Evolutionary conservation across 2,888 invertebrate genomes (phyloP).

Genomic region (Brachycybe producta): DNA sequence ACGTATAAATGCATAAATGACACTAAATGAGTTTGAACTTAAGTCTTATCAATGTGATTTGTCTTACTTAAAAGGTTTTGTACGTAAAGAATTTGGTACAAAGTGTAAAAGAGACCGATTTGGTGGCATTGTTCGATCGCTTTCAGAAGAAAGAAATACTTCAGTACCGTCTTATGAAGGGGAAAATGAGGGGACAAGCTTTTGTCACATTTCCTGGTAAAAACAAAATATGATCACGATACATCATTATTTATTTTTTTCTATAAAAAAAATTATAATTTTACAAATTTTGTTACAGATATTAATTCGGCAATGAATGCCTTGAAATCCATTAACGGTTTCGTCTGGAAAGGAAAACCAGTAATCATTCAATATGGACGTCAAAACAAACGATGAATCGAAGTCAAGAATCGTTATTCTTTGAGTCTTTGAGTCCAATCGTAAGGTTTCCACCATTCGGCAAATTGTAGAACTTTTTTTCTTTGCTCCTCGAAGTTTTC

Average conservation of each 20-base stretch:
- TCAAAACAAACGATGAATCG: not conserved
- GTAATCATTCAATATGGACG: constrained; percentile 13
- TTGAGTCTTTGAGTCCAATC: constrained; percentile 20
- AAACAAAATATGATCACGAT: not conserved
- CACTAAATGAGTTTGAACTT: too few species aligned
- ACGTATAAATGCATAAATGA: constrained; percentile 5
- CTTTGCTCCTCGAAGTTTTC: constrained; percentile 63
- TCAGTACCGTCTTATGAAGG: constrained; percentile 13
- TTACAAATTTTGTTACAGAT: constrained; percentile 2
- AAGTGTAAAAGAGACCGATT: constrained; percentile 3
- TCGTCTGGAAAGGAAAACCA: constrained; percentile 14
- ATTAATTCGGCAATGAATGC: constrained; percentile 6
- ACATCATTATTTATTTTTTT: not conserved
- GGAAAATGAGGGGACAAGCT: constrained; percentile 19
- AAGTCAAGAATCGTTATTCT: not conserved
- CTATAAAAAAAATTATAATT: not conserved
- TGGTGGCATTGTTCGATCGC: constrained; percentile 10
- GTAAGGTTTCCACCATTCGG: constrained; percentile 49
- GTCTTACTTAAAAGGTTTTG: constrained; percentile 11
- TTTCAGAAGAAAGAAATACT: not conserved
- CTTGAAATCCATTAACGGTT: constrained; percentile 15
- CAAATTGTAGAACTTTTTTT: constrained; percentile 58
- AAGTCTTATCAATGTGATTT: not conserved
- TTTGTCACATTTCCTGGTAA: constrained; percentile 16
- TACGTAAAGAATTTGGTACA: constrained; percentile 16